Evolutionary conservation across 2,113 vertebrate genomes (phyloP).

Genomic region (Taxidea taxus): DNA sequence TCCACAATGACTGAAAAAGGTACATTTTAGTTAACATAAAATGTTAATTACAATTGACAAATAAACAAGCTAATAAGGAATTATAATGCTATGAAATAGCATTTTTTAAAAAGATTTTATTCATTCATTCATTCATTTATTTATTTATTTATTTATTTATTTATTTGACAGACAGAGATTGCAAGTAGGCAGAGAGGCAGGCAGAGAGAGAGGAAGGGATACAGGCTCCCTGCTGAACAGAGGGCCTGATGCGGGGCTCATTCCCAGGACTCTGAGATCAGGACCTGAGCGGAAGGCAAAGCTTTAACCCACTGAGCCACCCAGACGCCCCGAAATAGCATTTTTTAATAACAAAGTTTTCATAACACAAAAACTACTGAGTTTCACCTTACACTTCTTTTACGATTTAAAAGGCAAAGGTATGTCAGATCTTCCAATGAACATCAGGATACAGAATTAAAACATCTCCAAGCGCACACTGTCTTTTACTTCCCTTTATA

Average conservation of each 20-base stretch:
- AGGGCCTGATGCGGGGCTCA: too few species aligned
- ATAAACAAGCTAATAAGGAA: neutral
- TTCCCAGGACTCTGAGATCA: too few species aligned
- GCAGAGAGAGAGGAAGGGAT: too few species aligned
- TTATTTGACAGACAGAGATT: too few species aligned
- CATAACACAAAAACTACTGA: neutral
- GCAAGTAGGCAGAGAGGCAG: too few species aligned
- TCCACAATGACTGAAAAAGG: neutral
- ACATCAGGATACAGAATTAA: constrained; percentile 13
- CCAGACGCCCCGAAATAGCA: neutral
- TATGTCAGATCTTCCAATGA: neutral
- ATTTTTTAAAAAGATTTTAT: neutral
- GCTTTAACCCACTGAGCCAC: too few species aligned
- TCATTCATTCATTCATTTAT: too few species aligned
- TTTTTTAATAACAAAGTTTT: neutral
- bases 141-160: too few species aligned
- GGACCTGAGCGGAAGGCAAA: too few species aligned
- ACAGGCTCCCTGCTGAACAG: too few species aligned
- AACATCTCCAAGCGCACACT: neutral
- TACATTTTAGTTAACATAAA: neutral
- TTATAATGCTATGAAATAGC: neutral
- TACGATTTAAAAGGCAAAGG: neutral
- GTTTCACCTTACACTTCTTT: neutral
- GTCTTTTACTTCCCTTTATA: neutral
- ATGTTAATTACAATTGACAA: neutral